Base-by-base conservation (phyloP, 2,888 invertebrate genomes). In the Serrognathus titanus region DNA sequence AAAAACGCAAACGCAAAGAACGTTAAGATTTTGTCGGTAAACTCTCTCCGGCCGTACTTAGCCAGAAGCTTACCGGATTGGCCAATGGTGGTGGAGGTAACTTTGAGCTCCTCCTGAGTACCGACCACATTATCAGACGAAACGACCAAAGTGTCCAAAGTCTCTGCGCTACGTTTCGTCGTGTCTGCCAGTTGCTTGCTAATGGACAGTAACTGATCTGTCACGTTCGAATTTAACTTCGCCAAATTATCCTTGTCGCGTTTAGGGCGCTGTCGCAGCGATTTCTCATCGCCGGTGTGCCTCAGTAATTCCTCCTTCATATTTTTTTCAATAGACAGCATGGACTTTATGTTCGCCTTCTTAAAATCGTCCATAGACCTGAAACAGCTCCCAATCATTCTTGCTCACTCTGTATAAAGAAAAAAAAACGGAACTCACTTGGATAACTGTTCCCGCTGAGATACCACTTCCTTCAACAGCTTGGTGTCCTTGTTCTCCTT, bases 41-140 rank as follows among this genome's bases (percentile, higher is more conserved):
- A 89, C 79, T 98, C 97, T 38, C 97, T 82, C 52, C 97, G 81
- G 2, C 94, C 94, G 73, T 97, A 97, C 79, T 97, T 98, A 54
- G 93, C 93, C 45, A 98, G 79, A 7, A 98, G 80, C 75, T 94
- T 95, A 63, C 92, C 90, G 0, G 96, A 94, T 71, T 93, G 94
- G 24, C 88, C 83, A 66, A 97, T 94, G 20, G 89, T 88, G 60
- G 92, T 90, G 2, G 92, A 91, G 61, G 96, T 95, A 64, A 87
- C 86, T 67, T 89, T 86, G 38, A 96, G 79, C 75, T 97, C 97
- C 61, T 88, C 87, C 68, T 86, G 85, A 3, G 92, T 93, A 2
- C 87, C 87, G 78, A 71, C 69, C n/a, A 88, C 87, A 59, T 82
- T 83, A 60, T 86, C 84, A 58, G 88, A 88, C 11, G 88, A 88